phyloP scores from a whole-genome alignment of 2,113 vertebrate genomes.

The Oncorhynchus tshawytscha region DNA sequence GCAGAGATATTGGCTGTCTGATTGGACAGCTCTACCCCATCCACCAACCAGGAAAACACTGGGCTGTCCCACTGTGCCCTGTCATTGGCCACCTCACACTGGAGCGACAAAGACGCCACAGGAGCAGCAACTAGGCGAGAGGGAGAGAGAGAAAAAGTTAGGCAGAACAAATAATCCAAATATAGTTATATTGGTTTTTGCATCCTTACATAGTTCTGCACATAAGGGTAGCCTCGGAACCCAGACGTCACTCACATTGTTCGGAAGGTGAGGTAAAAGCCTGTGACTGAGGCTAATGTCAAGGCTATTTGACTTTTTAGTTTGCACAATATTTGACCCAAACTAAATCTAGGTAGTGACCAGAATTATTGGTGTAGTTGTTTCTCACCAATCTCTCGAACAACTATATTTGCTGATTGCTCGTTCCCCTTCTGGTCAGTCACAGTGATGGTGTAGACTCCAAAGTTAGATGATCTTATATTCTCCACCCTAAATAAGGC shows the following conservation, averaged over 20 bases:
- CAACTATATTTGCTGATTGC: background rate
- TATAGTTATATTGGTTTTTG: too few relatives aligned
- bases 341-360: too few relatives aligned
- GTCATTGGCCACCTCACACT: constrained; percentile 9
- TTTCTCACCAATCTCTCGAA: constrained; percentile 27
- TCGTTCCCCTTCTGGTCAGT: constrained; percentile 8
- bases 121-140: background rate
- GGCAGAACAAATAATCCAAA: too few relatives aligned
- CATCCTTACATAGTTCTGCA: too few relatives aligned
- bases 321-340: too few relatives aligned
- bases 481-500: background rate
- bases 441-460: constrained; percentile 26
- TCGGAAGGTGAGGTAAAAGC: too few relatives aligned
- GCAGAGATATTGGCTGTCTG: constrained; percentile 6
- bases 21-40: constrained; percentile 13
- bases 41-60: constrained; percentile 32
- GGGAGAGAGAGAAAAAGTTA: too few relatives aligned
- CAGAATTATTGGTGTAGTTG: too few relatives aligned
- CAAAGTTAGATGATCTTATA: constrained; percentile 7
- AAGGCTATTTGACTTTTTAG: too few relatives aligned
- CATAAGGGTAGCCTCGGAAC: too few relatives aligned
- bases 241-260: too few relatives aligned
- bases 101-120: constrained; percentile 6
- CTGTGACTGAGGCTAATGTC: too few relatives aligned
- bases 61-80: constrained; percentile 33